A percentile compares a stretch with the other conserved stretches of the same genome.
These are phyloP conservation scores for Varanus komodoensis DNA, from an alignment of 2,113 vertebrate genomes.

Conservation along the genomic window DNA sequence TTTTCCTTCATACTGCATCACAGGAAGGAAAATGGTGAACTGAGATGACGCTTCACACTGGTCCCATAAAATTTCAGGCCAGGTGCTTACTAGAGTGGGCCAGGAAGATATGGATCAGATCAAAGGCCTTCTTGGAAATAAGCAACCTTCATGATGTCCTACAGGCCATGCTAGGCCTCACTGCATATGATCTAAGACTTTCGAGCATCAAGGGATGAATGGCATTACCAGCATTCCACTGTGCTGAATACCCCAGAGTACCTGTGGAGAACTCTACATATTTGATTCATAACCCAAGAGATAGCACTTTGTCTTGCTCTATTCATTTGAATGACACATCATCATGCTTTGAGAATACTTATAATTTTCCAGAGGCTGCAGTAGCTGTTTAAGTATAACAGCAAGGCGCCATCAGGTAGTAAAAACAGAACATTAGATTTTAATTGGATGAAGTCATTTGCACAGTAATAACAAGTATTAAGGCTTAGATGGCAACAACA, in stretches of 20 bases:
- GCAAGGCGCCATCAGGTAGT: constrained; percentile 56
- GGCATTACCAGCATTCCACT: background rate
- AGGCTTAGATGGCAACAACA: constrained; percentile 48
- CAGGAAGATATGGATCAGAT: background rate
- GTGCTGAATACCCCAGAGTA: background rate
- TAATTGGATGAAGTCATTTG: constrained; percentile 70
- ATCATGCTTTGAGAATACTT: constrained; percentile 52
- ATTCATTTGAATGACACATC: constrained; percentile 35
- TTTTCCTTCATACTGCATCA: background rate
- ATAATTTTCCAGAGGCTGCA: constrained; percentile 57
- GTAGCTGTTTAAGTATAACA: constrained; percentile 56
- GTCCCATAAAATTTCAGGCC: background rate
- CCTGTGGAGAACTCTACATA: background rate
- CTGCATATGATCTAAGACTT: background rate
- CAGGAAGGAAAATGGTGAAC: background rate
- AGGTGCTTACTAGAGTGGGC: background rate
- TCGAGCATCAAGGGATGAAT: background rate
- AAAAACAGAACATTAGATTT: constrained; percentile 70
- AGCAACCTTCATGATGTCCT: background rate
- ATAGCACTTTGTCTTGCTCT: constrained; percentile 14
- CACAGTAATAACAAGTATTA: constrained; percentile 65
- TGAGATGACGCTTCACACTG: background rate
- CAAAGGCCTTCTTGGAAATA: background rate
- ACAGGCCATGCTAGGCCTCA: background rate
- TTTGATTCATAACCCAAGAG: constrained; percentile 15